A percentile compares a stretch with the other conserved stretches of the same genome.
phyloP scores from a whole-genome alignment of 1,140 invertebrate species.

The Brachionus plicatilis region DNA sequence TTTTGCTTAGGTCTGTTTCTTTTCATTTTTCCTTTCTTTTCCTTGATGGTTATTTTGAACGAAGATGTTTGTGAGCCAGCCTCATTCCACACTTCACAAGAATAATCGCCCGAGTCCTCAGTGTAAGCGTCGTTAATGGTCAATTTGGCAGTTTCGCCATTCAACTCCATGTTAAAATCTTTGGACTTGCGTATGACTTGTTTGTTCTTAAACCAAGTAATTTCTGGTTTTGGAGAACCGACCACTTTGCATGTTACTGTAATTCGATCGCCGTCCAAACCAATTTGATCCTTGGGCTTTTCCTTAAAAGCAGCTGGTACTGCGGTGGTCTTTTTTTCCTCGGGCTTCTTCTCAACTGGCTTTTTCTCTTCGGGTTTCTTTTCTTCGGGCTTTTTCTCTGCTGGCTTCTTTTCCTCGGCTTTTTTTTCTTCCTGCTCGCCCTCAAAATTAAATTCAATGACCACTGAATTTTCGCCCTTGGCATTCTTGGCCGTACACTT shows the following conservation, averaged over 20 bases:
- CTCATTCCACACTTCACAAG: constrained; percentile 79
- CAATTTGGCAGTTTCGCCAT: constrained; percentile 60
- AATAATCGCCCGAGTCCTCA: constrained; percentile 83
- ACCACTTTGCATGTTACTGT: constrained; percentile 50
- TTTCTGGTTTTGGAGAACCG: constrained; percentile 48
- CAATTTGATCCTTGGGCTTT: constrained; percentile 35
- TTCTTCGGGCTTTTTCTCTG: neutral
- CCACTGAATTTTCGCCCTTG: constrained; percentile 77
- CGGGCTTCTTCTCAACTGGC: neutral
- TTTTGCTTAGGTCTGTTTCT: constrained; percentile 8
- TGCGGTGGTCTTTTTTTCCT: neutral
- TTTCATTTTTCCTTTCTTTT: constrained; percentile 37
- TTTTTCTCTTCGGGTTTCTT: neutral
- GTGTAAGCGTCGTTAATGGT: constrained; percentile 89
- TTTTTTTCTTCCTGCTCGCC: constrained; percentile 1
- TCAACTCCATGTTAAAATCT: constrained; percentile 12
- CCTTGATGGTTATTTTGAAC: constrained; percentile 49
- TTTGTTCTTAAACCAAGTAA: constrained; percentile 23
- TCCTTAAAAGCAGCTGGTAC: constrained; percentile 8
- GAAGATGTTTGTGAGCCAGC: constrained; percentile 67
- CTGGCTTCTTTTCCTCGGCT: constrained; percentile 9
- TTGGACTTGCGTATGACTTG: constrained; percentile 13
- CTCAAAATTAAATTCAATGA: constrained; percentile 57
- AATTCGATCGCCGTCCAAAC: constrained; percentile 47
- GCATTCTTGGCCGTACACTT: constrained; percentile 78